These are phyloP conservation scores for Babylonia areolata DNA, from an alignment of 1,140 invertebrate species.

Conservation along the genomic window DNA sequence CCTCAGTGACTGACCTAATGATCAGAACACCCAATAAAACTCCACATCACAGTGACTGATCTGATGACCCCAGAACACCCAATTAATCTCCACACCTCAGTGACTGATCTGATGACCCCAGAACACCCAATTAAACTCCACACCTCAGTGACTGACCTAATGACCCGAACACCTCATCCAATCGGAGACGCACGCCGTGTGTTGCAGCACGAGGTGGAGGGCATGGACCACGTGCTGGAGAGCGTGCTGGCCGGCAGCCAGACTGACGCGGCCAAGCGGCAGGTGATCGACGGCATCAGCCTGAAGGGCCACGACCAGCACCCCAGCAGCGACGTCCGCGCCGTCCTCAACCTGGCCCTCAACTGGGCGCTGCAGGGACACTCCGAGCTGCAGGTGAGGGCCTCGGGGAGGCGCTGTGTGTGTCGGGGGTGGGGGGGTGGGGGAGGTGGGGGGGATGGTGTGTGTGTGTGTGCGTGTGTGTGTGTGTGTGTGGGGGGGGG, in stretches of 20 bases:
- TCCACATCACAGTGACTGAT: too few relatives aligned
- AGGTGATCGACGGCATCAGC: conserved; percentile 62
- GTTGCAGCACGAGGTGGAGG: conserved; percentile 53
- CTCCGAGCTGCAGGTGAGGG: conserved; percentile 48
- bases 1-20: too few relatives aligned
- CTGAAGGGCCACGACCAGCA: conserved; percentile 55
- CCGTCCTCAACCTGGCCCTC: conserved; percentile 59
- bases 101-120: too few relatives aligned
- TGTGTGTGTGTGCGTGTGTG: too few relatives aligned
- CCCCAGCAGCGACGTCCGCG: conserved; percentile 45
- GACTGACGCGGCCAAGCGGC: conserved; percentile 65
- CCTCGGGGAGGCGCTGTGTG: too few relatives aligned
- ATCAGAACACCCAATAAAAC: too few relatives aligned
- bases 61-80: too few relatives aligned
- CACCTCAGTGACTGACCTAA: too few relatives aligned
- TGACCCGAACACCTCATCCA: too few relatives aligned
- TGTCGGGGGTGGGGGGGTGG: not conserved
- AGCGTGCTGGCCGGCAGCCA: conserved; percentile 66
- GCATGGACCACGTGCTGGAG: conserved; percentile 70
- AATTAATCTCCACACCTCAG: too few relatives aligned
- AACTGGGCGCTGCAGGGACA: conserved; percentile 65
- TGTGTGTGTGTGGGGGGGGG: too few relatives aligned
- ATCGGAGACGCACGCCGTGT: too few relatives aligned
- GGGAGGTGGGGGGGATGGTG: not conserved
- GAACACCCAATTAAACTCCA: not conserved